Base-by-base conservation (phyloP, 2,888 invertebrate genomes). In the Xanthia togata region DNA sequence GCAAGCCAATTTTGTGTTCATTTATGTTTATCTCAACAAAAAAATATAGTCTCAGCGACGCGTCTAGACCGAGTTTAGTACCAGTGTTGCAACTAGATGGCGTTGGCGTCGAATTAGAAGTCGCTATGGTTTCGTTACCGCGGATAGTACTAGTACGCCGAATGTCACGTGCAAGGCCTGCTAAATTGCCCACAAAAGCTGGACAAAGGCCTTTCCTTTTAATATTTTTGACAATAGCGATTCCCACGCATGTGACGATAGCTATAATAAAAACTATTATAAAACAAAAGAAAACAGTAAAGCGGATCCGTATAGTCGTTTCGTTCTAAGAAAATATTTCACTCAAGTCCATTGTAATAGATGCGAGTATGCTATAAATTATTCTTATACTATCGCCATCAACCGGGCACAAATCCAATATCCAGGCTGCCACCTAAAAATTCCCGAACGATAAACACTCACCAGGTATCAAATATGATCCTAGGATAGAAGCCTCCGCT, bases 381-480 rank as follows among this genome's bases (percentile, higher is more conserved):
- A 38, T 38, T 38, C 38, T 38, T 38, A 38, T 38, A 9, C 17
- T 41, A 64, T 26, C 20, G 14, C 1, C 23, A 47, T 23, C 12
- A 47, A 47, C 12, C 4, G 8, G 8, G 8, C 4, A 47, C 1
- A 14, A 23, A 12, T 4, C 9, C n/a, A 12, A 4, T 20, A 2
- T 31, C 8, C 12, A 8, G 20, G 12, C 23, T 5, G 2, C 12
- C 50, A 23, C 4, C 50, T 11, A 50, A 17, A 53, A 53, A 53
- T 3, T 35, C 35, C 47, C 12, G 23, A 12, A 23, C 1, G 9
- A 12, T 4, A 2, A 20, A 50, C 31, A 55, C 96, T 96, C 90
- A 98, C 98, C 99, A 99, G 72, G 98, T 97, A 92, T 99, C 98
- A 94, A 99, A 99, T 87, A 98, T 97, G 75, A 99, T 97, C 86